Evolutionary conservation across 2,888 invertebrate genomes (phyloP), one percentile per base, ranked within the genome.

Genomic region (Zhuqinia jingwanae): DNA sequence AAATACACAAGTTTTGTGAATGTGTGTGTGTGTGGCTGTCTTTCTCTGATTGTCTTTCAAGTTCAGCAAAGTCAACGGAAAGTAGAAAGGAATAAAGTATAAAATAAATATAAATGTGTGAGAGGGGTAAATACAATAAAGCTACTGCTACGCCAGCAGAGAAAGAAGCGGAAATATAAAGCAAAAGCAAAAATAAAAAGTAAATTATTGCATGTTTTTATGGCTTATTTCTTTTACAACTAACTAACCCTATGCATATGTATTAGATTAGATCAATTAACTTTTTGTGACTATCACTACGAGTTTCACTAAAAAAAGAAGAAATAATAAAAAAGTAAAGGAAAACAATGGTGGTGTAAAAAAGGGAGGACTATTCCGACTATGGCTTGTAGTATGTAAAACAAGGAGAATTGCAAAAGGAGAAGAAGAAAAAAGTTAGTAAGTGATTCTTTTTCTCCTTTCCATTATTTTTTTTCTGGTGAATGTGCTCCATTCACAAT

Each of bases 191-290:
- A 25, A 73, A 50, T 2, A 27, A 8, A 50, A 30, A n/a, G 76
- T 60, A 83, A 63, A 76, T 83, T 68, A 45, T 78, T 22, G 20
- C 15, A 79, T 47, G 73, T 27, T 82, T 80, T 83, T 83, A 83
- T 63, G 83, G 42, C 50, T 63, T 50, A 27, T 45, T 65, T 77
- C 22, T 82, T 76, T 82, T 50, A 22, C 45, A 50, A 60, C 17
- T 45, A 50, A 60, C 17, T 53, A 68, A 53, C 11, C 22, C 60
- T 60, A 82, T 82, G 81, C 73, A 82, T 84, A 84, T 84, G 83
- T 84, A 84, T 84, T 84, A 84, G 83, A 84, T 84, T 77, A 84
- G 76, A 84, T 84, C 83, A 84, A 84, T 84, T 84, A 82, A 27
- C 60, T 76, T 76, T 77, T 84, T 30, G n/a, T n/a, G n/a, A n/a